Base-by-base conservation (phyloP, 2,113 vertebrate species). In the Muntiacus muntjak region DNA sequence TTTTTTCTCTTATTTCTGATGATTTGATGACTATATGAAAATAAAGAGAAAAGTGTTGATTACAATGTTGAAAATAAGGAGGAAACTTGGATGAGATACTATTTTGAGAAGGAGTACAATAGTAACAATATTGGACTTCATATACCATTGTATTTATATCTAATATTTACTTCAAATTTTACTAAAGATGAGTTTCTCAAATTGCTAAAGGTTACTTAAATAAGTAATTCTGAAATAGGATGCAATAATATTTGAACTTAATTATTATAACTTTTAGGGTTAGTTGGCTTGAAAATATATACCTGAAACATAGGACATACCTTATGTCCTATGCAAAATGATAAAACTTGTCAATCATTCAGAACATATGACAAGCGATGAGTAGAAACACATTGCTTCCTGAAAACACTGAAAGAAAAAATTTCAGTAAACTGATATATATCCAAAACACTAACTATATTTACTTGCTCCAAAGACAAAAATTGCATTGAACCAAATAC, bases 161-260 rank as follows among this genome's bases (percentile, higher is more conserved):
- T 28, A 95, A 12, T 54, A 55, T 62, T 91, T 33, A 81, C 52
- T 93, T 83, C 54, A 88, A 71, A 94, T 95, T 87, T 89, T 91
- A 67, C 23, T 89, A 23, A 89, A 94, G 87, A 93, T 79, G 71
- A 96, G 12, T 85, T 88, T 93, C 67, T 93, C 47, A 78, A 78
- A 55, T 67, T 96, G 30, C 64, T 89, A 92, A 82, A 33, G 17
- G 11, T 85, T 89, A 58, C 84, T 89, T 94, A 76, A 92, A 86
- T 62, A 81, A 57, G n/a, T 57, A 55, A 86, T 78, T 97, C 78
- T 71, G 12, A 55, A 54, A 55, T 88, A 95, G 21, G 50, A 6
- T 1, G 47, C 21, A 64, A 5, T 94, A 23, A 47, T 82, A 85
- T 82, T 82, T 94, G 21, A 97, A 92, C 40, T 62, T 98, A 97